These are phyloP conservation scores for Uloborus plumipes DNA, from an alignment of 2,888 invertebrate genomes.

Conservation along the genomic window DNA sequence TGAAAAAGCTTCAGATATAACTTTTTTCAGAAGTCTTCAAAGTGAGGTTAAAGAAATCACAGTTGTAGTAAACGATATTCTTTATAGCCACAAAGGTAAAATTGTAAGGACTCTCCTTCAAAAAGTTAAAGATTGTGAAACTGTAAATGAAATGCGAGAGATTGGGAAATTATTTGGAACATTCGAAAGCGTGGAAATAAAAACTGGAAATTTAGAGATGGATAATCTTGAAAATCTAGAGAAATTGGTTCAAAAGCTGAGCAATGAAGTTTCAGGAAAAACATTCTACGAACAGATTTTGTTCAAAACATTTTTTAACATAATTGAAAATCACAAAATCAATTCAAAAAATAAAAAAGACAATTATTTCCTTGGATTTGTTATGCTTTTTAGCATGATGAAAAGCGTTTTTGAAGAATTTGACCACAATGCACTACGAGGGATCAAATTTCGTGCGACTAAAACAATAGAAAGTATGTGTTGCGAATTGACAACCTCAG, in stretches of 20 bases:
- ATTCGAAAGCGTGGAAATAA: neutral
- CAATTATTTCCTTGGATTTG: neutral
- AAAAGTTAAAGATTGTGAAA: neutral
- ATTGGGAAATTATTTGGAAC: neutral
- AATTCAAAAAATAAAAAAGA: slow-evolving; percentile 4
- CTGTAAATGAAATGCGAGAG: slow-evolving; percentile 11
- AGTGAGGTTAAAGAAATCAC: slow-evolving; percentile 7
- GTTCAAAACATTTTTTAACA: neutral
- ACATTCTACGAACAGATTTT: neutral
- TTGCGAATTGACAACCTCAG: neutral
- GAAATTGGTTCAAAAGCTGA: slow-evolving; percentile 1
- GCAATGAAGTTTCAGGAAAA: neutral
- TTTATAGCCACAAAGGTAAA: slow-evolving; percentile 8
- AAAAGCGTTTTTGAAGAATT: no score
- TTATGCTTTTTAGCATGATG: neutral
- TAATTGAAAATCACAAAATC: neutral
- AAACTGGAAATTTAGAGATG: neutral
- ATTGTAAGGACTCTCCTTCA: neutral
- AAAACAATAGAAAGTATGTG: neutral
- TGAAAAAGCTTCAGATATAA: neutral
- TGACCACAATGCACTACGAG: neutral
- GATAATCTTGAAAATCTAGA: neutral
- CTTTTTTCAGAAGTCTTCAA: slow-evolving; percentile 24
- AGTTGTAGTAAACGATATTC: neutral
- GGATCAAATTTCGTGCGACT: neutral